phyloP scores from a whole-genome alignment of 2,888 invertebrate genomes.

The Drosophila demipolita region DNA sequence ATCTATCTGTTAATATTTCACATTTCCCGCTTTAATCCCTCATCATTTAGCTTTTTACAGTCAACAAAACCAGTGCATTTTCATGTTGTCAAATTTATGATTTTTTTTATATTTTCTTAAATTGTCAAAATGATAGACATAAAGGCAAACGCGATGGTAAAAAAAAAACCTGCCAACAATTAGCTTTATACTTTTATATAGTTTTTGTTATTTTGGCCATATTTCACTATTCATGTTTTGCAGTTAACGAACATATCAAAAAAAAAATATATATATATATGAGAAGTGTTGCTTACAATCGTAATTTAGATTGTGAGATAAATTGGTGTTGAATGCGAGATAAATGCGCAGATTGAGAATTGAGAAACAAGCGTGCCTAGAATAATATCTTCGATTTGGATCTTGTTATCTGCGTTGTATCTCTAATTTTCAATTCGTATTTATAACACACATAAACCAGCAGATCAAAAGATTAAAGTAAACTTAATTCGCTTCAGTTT shows the following conservation, averaged over 20 bases:
- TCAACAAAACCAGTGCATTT: conserved; percentile 28
- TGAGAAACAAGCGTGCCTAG: conserved; percentile 1
- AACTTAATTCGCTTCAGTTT: conserved; percentile 9
- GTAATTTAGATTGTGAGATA: conserved; percentile 13
- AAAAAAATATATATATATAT: conserved; percentile 26
- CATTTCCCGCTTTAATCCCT: background rate
- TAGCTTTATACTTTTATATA: conserved; percentile 28
- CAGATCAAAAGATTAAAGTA: conserved; percentile 12
- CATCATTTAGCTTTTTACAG: background rate
- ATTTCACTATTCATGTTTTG: conserved; percentile 31
- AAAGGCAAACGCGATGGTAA: conserved; percentile 15
- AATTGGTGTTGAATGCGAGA: conserved; percentile 1
- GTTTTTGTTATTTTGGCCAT: conserved; percentile 41
- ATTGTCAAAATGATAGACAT: no score
- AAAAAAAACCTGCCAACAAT: conserved; percentile 29
- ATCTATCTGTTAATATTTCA: no score
- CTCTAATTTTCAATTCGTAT: conserved; percentile 20
- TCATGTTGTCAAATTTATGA: conserved; percentile 33
- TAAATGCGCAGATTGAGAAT: conserved; percentile 3
- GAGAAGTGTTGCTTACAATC: conserved; percentile 9
- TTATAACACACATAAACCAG: conserved; percentile 16
- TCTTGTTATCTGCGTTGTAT: conserved; percentile 4
- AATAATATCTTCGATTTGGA: conserved; percentile 7
- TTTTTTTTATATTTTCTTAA: no score
- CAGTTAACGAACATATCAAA: conserved; percentile 21